Percentiles rank a stretch among this genome's conserved stretches.
Evolutionary conservation across 2,113 vertebrate species (phyloP).

Genomic region (Maccullochella peelii): DNA sequence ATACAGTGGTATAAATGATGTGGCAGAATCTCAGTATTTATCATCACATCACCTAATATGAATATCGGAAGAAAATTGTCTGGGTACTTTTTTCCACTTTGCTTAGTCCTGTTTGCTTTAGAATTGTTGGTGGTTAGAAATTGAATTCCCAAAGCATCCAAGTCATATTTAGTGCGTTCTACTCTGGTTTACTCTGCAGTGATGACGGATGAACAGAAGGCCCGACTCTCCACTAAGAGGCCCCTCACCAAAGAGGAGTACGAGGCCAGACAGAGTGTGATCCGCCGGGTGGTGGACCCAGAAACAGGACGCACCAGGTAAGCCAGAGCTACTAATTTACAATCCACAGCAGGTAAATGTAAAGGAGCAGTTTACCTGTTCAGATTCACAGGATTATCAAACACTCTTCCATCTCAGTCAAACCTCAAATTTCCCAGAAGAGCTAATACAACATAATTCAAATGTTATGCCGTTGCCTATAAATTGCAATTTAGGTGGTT

Average conservation of each 20-base stretch:
- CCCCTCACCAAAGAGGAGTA: constrained; percentile 98
- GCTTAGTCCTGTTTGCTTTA: neutral
- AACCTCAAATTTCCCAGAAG: neutral
- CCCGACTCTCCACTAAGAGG: constrained; percentile 93
- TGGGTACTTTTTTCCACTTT: neutral
- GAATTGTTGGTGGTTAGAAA: neutral
- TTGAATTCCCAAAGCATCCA: neutral
- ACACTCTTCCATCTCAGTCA: neutral
- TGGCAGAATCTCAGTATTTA: neutral
- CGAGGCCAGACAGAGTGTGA: constrained; percentile 93
- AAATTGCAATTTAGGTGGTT: neutral
- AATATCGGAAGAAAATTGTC: neutral
- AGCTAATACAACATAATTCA: neutral
- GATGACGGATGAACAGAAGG: constrained; percentile 96
- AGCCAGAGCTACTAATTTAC: neutral
- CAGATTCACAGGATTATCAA: neutral
- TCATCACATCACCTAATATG: neutral
- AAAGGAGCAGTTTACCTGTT: neutral
- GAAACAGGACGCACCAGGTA: constrained; percentile 95
- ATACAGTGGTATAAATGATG: neutral
- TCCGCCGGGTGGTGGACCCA: constrained; percentile 91
- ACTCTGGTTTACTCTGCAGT: constrained; percentile 74
- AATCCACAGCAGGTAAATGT: neutral
- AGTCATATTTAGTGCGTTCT: neutral
- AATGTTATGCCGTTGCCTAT: neutral